Base-by-base conservation (phyloP, 2,888 invertebrate genomes). In the Eurytoma adleriae region DNA sequence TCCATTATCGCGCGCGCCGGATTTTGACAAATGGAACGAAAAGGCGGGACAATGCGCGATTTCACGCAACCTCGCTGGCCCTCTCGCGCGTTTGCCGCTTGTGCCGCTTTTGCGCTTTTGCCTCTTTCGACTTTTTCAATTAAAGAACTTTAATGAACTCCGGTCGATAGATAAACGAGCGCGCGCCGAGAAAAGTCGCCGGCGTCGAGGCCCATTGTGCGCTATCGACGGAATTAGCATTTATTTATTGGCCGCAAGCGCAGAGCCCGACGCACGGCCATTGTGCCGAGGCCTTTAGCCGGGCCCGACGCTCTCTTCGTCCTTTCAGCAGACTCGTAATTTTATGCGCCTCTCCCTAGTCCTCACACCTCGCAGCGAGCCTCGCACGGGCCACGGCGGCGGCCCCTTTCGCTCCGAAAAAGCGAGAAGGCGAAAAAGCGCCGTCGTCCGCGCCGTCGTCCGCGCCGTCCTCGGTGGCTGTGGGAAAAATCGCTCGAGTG, bases 91-190 rank as follows among this genome's bases (percentile, higher is more conserved):
- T 24, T 24, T 24, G 40, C 40, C 40, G 1, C 40, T 71, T 71
- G 70, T 59, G 81, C 1, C 24, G 1, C 24, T 24, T 24, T 24
- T 2, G 24, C 24, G 1, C 24, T 24, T 24, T 24, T 2, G 40
- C 1, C 40, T 40, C 40, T 71, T 71, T 74, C 64, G 81, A 74
- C 70, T 70, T 78, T 80, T 81, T 81, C 81, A 81, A 81, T 81
- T 81, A 81, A 81, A 77, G 78, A 81, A 78, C 71, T 78, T 70
- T 81, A 81, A 81, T 78, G 78, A 81, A 81, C 67, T 52, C 0
- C 1, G 14, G 10, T 50, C 50, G 30, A 61, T 27, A 70, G 69
- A 72, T 57, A 54, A 69, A 73, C 40, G 72, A 56, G 40, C 66
- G 24, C 10, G 54, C 16, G 27, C 48, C 64, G 2, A 30, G 67